phyloP scores from a whole-genome alignment of 2,888 invertebrate genomes.

The Eilema depressum region DNA sequence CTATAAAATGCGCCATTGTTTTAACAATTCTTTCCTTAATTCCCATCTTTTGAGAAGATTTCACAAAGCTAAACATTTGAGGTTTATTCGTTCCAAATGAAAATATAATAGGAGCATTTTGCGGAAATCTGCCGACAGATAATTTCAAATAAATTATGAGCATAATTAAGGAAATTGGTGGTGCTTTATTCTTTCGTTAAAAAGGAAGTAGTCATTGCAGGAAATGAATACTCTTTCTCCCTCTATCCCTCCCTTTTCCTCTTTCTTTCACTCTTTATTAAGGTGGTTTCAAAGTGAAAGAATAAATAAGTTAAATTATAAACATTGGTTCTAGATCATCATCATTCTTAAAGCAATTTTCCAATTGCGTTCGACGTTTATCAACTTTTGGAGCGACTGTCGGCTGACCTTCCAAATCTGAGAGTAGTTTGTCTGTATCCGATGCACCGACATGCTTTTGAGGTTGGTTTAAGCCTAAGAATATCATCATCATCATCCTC shows the following conservation, averaged over 20 bases:
- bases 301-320: too few species aligned
- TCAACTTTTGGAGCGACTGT: too few species aligned
- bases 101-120: constrained; percentile 3
- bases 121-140: constrained; percentile 6
- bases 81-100: constrained; percentile 14
- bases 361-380: too few species aligned
- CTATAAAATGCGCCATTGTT: constrained; percentile 1
- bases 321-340: too few species aligned
- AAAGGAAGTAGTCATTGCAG: neutral
- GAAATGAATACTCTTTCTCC: neutral
- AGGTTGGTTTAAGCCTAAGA: too few species aligned
- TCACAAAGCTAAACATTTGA: neutral
- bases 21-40: neutral
- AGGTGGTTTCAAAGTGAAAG: too few species aligned
- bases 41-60: neutral
- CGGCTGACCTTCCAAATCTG: too few species aligned
- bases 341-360: too few species aligned
- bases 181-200: neutral
- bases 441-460: too few species aligned
- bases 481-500: too few species aligned
- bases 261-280: too few species aligned
- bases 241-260: neutral
- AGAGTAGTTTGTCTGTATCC: too few species aligned
- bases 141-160: constrained; percentile 8
- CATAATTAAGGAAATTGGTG: constrained; percentile 14